phyloP scores from a whole-genome alignment of 2,113 vertebrate genomes.

The Rattus norvegicus region GRCr8 NC_086029.1:82177001-82177500 shows the following conservation, averaged over 20 bases:
- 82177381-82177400: not conserved
- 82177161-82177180: slow-evolving; percentile 19
- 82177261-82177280: not conserved
- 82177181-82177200: not conserved
- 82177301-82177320: no score
- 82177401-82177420: not conserved
- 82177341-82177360: not conserved
- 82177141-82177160: not conserved
- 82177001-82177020: not conserved
- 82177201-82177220: not conserved
- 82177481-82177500: not conserved
- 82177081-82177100: not conserved
- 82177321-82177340: not conserved
- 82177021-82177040: not conserved
- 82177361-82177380: not conserved
- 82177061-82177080: slow-evolving; percentile 17
- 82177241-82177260: not conserved
- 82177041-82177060: slow-evolving; percentile 21
- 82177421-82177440: not conserved
- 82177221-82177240: slow-evolving; percentile 21
- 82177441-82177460: not conserved
- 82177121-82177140: not conserved
- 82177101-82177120: not conserved
- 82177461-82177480: not conserved
- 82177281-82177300: not conserved